Evolutionary conservation across 2,888 invertebrate species (phyloP).

Genomic region (Yponomeuta plumbellus): DNA sequence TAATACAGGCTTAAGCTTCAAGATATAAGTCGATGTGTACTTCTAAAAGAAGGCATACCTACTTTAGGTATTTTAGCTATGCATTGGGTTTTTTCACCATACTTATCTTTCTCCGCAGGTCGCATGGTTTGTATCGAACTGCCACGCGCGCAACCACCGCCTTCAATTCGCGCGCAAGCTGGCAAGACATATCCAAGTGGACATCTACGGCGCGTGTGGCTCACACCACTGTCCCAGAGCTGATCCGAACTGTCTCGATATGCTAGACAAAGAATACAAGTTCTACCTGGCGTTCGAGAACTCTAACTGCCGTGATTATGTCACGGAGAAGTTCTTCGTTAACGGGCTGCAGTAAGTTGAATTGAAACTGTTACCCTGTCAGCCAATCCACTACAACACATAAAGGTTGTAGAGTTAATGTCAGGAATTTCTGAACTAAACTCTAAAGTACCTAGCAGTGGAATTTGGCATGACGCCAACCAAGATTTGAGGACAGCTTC

Average conservation of each 20-base stretch:
- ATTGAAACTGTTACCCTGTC: neutral
- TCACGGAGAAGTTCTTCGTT: constrained; percentile 97
- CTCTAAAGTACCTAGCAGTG: too few relatives aligned
- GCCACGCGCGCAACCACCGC: constrained; percentile 93
- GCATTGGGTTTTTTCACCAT: too few relatives aligned
- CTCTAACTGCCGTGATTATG: constrained; percentile 96
- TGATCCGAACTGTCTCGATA: constrained; percentile 90
- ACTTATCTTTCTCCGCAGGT: constrained; percentile 66
- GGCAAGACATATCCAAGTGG: constrained; percentile 89
- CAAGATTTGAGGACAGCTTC: too few relatives aligned
- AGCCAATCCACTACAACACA: too few relatives aligned
- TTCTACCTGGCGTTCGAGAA: constrained; percentile 98
- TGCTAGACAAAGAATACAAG: constrained; percentile 94
- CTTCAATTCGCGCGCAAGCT: constrained; percentile 91
- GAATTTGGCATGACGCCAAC: too few relatives aligned
- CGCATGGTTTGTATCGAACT: constrained; percentile 99
- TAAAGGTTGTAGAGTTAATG: too few relatives aligned
- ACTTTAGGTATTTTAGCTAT: too few relatives aligned
- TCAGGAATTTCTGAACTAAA: too few relatives aligned
- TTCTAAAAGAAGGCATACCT: too few relatives aligned
- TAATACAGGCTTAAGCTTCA: too few relatives aligned
- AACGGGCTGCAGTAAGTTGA: constrained; percentile 89
- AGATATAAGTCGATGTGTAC: too few relatives aligned
- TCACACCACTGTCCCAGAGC: constrained; percentile 88
- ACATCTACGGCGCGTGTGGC: constrained; percentile 95